Percentiles rank a stretch among this genome's conserved stretches.
Conservation (phyloP, 2,113 vertebrate species). For the Xyliphius kryptos region DNA sequence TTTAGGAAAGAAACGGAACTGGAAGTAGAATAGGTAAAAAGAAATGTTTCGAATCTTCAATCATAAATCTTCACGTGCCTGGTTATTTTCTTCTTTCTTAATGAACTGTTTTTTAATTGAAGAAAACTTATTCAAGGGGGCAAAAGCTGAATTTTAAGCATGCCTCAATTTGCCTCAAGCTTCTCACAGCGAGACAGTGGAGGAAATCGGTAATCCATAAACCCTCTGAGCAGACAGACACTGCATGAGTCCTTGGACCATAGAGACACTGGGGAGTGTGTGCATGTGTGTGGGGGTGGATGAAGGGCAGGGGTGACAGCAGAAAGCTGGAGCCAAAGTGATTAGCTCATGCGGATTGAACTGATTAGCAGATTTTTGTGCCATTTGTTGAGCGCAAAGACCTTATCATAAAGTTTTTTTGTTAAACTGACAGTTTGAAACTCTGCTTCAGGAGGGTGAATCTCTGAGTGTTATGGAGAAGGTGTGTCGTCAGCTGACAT, state of each 20-base stretch:
- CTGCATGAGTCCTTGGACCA: slow-evolving; percentile 7
- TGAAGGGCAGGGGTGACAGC: background rate
- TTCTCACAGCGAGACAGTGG: background rate
- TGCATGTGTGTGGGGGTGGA: background rate
- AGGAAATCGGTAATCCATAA: slow-evolving; percentile 24
- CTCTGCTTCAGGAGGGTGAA: slow-evolving; percentile 75
- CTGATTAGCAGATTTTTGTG: background rate
- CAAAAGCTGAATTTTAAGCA: background rate
- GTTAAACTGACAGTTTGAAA: too few relatives aligned
- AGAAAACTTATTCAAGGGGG: background rate
- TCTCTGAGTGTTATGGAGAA: slow-evolving; percentile 90
- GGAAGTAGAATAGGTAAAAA: too few relatives aligned
- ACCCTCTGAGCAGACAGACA: slow-evolving; percentile 21
- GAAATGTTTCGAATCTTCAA: too few relatives aligned
- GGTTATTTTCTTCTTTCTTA: background rate
- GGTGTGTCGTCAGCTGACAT: slow-evolving; percentile 93
- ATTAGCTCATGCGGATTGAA: background rate
- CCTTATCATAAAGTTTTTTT: too few relatives aligned
- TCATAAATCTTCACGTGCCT: background rate
- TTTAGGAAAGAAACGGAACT: background rate
- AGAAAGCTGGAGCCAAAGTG: slow-evolving; percentile 12
- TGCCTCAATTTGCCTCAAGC: background rate
- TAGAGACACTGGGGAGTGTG: slow-evolving; percentile 1
- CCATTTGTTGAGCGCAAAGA: background rate
- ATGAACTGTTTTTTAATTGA: background rate